Evolutionary conservation across 2,888 invertebrate genomes (phyloP), one percentile per base, ranked within the genome.

Genomic region (Rhopalosiphum nymphaeae): DNA sequence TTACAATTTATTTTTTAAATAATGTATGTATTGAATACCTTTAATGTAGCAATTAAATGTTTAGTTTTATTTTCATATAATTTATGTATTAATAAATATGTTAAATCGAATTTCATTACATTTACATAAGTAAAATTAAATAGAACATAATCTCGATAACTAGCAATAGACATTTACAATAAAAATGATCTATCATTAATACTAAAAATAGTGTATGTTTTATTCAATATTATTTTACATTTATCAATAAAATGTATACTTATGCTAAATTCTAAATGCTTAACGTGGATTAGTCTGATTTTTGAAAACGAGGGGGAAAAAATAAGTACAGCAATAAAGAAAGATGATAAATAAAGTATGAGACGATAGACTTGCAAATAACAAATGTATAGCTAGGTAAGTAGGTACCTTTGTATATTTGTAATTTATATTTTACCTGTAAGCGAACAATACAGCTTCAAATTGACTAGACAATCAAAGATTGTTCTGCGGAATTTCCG

Each of bases 371-470:
- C 53, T 56, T n/a, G 36, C 11, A n/a, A 88, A 53, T 36, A 88
- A 88, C 36, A 78, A 78, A 78, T 5, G 44, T 26, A 44, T 26
- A 44, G 44, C 11, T 85, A 44, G 42, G 85, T 44, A 89, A 11
- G 42, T 44, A 89, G 3, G 42, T 4, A 89, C 29, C 29, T 57
- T 0, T 57, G 7, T 56, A 10, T 46, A n/a, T 49, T 3, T 44
- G 7, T 53, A 84, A n/a, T 56, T 29, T 53, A 56, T 57, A 36
- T 90, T 91, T 57, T 86, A 85, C 91, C 85, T 86, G 85, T n/a
- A 26, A 44, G 25, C 53, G 90, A 91, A 91, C 91, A 91, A 91
- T 91, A 42, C 91, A 26, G 78, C 26, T 53, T n/a, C 26, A 84
- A 53, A 91, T 91, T 91, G 91, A 53, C 53, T 49, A 49, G 25